phyloP scores from a whole-genome alignment of 2,888 invertebrate species.

The Nowickia ferox region DNA sequence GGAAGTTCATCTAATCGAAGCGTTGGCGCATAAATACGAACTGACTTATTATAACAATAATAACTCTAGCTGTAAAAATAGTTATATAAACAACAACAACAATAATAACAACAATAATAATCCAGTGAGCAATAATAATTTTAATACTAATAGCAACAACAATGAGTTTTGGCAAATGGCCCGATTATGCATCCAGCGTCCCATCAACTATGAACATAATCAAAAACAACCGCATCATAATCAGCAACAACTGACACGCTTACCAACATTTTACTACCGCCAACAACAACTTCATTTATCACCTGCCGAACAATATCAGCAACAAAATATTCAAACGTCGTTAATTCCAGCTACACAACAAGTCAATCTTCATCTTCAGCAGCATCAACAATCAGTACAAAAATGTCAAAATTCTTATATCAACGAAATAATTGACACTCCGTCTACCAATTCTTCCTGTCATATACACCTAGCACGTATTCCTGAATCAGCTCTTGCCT shows the following conservation, averaged over 20 bases:
- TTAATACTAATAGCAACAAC: slow-evolving; percentile 28
- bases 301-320: slow-evolving; percentile 38
- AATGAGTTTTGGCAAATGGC: slow-evolving; percentile 64
- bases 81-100: slow-evolving; percentile 12
- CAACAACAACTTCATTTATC: slow-evolving; percentile 50
- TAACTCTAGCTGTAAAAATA: slow-evolving; percentile 38
- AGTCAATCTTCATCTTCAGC: slow-evolving; percentile 55
- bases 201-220: slow-evolving; percentile 45
- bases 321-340: slow-evolving; percentile 23
- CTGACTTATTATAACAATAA: slow-evolving; percentile 51
- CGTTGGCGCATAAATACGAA: slow-evolving; percentile 51
- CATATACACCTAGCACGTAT: neutral
- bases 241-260: slow-evolving; percentile 36
- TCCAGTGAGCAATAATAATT: slow-evolving; percentile 38
- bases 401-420: slow-evolving; percentile 25
- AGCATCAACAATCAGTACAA: slow-evolving; percentile 56
- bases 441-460: neutral
- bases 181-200: slow-evolving; percentile 60
- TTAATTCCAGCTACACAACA: slow-evolving; percentile 31
- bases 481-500: slow-evolving; percentile 20
- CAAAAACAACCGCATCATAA: slow-evolving; percentile 37
- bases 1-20: slow-evolving; percentile 44
- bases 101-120: slow-evolving; percentile 19
- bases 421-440: neutral
- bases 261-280: slow-evolving; percentile 48